Evolutionary conservation across 2,888 invertebrate genomes (phyloP).

Genomic region (Aethes cnicana): DNA sequence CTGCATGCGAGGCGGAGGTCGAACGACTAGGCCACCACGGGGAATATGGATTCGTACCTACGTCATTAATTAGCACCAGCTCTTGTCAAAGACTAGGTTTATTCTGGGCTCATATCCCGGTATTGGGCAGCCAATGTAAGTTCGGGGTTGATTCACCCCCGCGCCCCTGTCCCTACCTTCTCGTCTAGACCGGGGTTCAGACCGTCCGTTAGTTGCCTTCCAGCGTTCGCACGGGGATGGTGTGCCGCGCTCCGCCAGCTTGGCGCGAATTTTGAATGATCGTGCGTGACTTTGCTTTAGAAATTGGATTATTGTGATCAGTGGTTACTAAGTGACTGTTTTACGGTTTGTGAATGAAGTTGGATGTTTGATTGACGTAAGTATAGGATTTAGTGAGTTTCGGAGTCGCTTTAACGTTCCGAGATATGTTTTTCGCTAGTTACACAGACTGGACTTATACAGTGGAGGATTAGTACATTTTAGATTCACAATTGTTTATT

Average conservation of each 20-base stretch:
- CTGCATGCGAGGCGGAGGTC: too few relatives aligned
- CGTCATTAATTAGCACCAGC: background rate
- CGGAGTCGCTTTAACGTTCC: too few relatives aligned
- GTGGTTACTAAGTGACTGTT: conserved; percentile 41
- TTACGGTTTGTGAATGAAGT: conserved; percentile 30
- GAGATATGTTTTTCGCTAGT: too few relatives aligned
- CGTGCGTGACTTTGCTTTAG: conserved; percentile 38
- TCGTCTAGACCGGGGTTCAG: conserved; percentile 68
- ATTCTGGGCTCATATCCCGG: conserved; percentile 51
- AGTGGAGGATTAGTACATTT: too few relatives aligned
- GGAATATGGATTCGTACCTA: too few relatives aligned
- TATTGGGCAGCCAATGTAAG: conserved; percentile 62
- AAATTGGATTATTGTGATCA: conserved; percentile 38
- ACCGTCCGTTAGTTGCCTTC: conserved; percentile 57
- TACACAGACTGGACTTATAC: too few relatives aligned
- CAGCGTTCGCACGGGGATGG: conserved; percentile 48
- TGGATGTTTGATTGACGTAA: conserved; percentile 39
- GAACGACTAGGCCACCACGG: too few relatives aligned
- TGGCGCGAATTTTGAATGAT: conserved; percentile 66
- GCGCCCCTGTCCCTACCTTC: conserved; percentile 44
- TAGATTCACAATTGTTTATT: conserved; percentile 5
- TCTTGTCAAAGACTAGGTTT: conserved; percentile 35
- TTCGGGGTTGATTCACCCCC: conserved; percentile 62
- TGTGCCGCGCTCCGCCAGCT: conserved; percentile 41
- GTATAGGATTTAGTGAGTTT: too few relatives aligned